Percentiles rank a stretch among this genome's conserved stretches.
Conservation (phyloP, 2,888 invertebrate genomes). For the Litoditis marina region DNA sequence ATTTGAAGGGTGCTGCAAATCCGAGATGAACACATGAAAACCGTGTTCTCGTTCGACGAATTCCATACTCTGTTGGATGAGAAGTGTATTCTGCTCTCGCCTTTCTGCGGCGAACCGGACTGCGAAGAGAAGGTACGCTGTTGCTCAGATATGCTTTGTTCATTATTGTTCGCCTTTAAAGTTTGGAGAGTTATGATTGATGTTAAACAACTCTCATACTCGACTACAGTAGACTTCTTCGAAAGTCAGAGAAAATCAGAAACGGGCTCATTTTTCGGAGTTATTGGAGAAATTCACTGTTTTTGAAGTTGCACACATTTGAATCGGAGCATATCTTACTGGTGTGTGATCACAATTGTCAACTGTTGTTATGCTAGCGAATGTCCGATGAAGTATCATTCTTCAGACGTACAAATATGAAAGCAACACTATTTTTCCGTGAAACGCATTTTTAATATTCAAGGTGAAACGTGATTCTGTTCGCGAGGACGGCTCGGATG, state of each 20-base stretch:
- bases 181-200: neutral
- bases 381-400: neutral
- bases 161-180: slow-evolving; percentile 64
- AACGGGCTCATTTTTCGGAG: too few relatives aligned
- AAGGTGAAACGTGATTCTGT: slow-evolving; percentile 17
- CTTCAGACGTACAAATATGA: slow-evolving; percentile 86
- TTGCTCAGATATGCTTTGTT: too few relatives aligned
- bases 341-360: too few relatives aligned
- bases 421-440: slow-evolving; percentile 75
- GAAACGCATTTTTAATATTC: neutral
- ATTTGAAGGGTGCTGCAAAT: slow-evolving; percentile 74
- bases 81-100: slow-evolving; percentile 85
- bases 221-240: neutral
- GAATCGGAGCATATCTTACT: too few relatives aligned
- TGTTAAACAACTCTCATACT: neutral
- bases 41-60: slow-evolving; percentile 76
- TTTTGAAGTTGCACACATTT: too few relatives aligned
- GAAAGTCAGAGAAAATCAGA: neutral
- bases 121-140: slow-evolving; percentile 93
- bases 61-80: slow-evolving; percentile 80
- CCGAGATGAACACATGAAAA: slow-evolving; percentile 73
- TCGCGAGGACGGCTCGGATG: slow-evolving; percentile 44
- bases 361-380: too few relatives aligned
- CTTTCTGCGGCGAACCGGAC: slow-evolving; percentile 81
- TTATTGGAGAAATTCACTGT: too few relatives aligned